Evolutionary conservation across 2,113 vertebrate species (phyloP), one percentile per base, ranked within the genome.

Genomic region (Columba janthina): DNA sequence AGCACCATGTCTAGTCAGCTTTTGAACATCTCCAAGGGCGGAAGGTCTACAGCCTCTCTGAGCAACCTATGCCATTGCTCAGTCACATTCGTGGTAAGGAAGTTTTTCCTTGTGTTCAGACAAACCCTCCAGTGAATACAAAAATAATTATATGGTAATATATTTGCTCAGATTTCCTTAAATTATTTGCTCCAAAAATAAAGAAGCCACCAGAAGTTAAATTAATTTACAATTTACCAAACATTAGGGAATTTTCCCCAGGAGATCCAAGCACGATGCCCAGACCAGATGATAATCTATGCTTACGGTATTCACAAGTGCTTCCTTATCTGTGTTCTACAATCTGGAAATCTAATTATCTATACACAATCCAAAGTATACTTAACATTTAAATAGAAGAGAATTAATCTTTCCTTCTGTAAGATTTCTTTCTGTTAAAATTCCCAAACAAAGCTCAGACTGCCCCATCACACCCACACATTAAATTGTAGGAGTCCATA

Each of bases 151-250:
- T 46, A 34, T 36, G 11, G 2, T n/a, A 57, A 66, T 42, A 40
- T 5, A n/a, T 73, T 79, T 66, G 13, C 36, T 53, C 26, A 76
- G 24, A 76, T 17, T 61, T 7, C 48, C 40, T 78, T 40, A 19
- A 84, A 84, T 61, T 74, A 46, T 70, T 93, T 83, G 22, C 2
- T 79, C 3, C 7, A 51, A 74, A 62, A 62, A 50, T 9, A 32
- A 70, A 58, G 26, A 21, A 48, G 0, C 25, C 7, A 40, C 9
- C 40, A 15, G 11, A 92, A 83, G 6, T 74, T 54, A 50, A 88
- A 83, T 86, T 32, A 69, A 80, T 74, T 92, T 84, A 29, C 6
- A 84, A 83, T 86, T 92, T 69, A 61, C 8, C 15, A 87, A 77
- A 17, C 29, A 53, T 66, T 18, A 84, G 28, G 25, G 32, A 90